A percentile compares a stretch with the other conserved stretches of the same genome.
These are phyloP conservation scores for Yponomeuta malinellus DNA, from an alignment of 2,888 invertebrate species.

Conservation along the genomic window DNA sequence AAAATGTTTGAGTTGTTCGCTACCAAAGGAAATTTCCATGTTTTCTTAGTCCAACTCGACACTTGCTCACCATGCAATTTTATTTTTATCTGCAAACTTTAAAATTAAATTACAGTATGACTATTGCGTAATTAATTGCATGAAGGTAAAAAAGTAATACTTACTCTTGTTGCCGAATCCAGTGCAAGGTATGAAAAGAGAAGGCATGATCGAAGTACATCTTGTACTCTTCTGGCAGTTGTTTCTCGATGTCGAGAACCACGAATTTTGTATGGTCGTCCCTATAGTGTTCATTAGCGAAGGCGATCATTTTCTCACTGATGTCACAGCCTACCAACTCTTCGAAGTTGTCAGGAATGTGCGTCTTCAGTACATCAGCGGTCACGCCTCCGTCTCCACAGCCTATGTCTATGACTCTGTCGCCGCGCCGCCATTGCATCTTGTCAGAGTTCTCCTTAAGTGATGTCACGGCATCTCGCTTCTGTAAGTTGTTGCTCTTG, in stretches of 20 bases:
- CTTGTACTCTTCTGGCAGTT: conserved; percentile 61
- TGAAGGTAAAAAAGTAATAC: conserved; percentile 25
- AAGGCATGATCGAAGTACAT: conserved; percentile 80
- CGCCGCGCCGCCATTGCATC: conserved; percentile 73
- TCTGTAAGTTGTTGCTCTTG: conserved; percentile 80
- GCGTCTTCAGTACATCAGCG: conserved; percentile 77
- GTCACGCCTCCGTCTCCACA: conserved; percentile 85
- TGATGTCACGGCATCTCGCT: conserved; percentile 67
- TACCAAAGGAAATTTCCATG: too few relatives aligned
- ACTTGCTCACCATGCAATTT: too few relatives aligned
- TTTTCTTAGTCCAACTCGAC: too few relatives aligned
- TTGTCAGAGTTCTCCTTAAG: conserved; percentile 77
- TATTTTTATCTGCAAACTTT: too few relatives aligned
- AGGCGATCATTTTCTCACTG: conserved; percentile 81
- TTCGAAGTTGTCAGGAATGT: conserved; percentile 72
- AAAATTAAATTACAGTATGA: too few relatives aligned
- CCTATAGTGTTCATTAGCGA: conserved; percentile 71
- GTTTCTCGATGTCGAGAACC: conserved; percentile 74
- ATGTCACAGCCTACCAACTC: conserved; percentile 80
- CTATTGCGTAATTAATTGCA: too few relatives aligned
- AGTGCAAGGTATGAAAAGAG: conserved; percentile 87
- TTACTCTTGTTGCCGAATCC: conserved; percentile 85
- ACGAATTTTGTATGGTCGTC: conserved; percentile 64
- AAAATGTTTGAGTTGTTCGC: too few relatives aligned
- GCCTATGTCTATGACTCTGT: conserved; percentile 80